phyloP scores from a whole-genome alignment of 2,888 invertebrate genomes.

The Carterocephalus palaemon region DNA sequence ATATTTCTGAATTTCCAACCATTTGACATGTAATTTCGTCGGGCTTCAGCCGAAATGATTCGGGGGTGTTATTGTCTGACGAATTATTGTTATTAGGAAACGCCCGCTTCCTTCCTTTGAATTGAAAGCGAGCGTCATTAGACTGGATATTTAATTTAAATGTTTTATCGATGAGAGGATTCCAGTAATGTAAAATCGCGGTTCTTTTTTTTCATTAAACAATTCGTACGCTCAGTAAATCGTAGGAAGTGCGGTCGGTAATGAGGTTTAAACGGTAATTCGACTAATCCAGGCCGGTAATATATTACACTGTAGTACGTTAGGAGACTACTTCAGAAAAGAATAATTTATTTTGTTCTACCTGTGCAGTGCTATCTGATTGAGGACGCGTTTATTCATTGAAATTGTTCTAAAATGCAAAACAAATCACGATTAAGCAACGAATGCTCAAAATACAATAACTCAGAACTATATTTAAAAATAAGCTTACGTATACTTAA shows the following conservation, averaged over 20 bases:
- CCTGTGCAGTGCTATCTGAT: no score
- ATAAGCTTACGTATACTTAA: no score
- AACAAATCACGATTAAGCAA: no score
- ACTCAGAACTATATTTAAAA: no score
- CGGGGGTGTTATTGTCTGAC: slow-evolving; percentile 62
- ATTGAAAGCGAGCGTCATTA: slow-evolving; percentile 52
- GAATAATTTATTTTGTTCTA: no score
- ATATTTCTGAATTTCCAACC: slow-evolving; percentile 69
- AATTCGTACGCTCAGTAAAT: slow-evolving; percentile 47
- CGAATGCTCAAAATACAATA: no score
- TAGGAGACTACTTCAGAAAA: slow-evolving; percentile 27
- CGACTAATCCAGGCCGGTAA: slow-evolving; percentile 4
- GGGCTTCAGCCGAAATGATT: slow-evolving; percentile 51
- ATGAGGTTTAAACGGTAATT: slow-evolving; percentile 27
- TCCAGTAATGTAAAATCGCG: slow-evolving; percentile 33
- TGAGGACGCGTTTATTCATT: no score
- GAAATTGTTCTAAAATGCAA: no score
- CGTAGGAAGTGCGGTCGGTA: slow-evolving; percentile 45
- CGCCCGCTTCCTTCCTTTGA: slow-evolving; percentile 39
- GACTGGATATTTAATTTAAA: slow-evolving; percentile 55
- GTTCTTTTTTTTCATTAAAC: slow-evolving; percentile 38
- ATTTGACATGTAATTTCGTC: slow-evolving; percentile 72
- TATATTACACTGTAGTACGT: slow-evolving; percentile 26
- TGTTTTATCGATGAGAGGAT: slow-evolving; percentile 52
- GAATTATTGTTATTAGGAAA: slow-evolving; percentile 58